Evolutionary conservation across 2,113 vertebrate genomes (phyloP).

Genomic region (Zootoca vivipara): DNA sequence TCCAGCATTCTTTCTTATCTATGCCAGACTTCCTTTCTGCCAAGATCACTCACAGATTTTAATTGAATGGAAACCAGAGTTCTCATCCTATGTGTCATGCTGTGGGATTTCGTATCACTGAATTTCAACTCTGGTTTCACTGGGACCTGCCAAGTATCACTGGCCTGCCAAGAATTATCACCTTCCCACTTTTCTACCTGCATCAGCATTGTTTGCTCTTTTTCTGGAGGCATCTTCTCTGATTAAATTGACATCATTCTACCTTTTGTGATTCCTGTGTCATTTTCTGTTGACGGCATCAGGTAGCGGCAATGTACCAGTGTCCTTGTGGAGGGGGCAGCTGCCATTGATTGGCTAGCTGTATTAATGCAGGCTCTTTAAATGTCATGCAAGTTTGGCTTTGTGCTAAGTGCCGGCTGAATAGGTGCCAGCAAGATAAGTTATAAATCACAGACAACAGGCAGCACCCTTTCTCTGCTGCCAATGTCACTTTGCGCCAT

Average conservation of each 20-base stretch:
- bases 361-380: constrained; percentile 78
- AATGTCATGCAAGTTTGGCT: constrained; percentile 72
- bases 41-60: constrained; percentile 70
- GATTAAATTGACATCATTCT: constrained; percentile 83
- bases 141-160: constrained; percentile 67
- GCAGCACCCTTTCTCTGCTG: constrained; percentile 72
- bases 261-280: constrained; percentile 76
- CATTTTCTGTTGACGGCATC: constrained; percentile 81
- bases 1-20: constrained; percentile 58
- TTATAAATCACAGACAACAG: constrained; percentile 80
- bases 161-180: constrained; percentile 68
- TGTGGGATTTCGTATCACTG: constrained; percentile 66
- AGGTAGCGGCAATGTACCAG: constrained; percentile 69
- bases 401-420: constrained; percentile 81
- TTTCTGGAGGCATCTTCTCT: constrained; percentile 70
- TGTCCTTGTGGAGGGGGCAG: constrained; percentile 79
- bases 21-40: constrained; percentile 56
- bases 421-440: constrained; percentile 70
- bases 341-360: constrained; percentile 81
- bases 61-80: constrained; percentile 72
- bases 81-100: constrained; percentile 67
- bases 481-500: constrained; percentile 79
- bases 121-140: constrained; percentile 73
- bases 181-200: constrained; percentile 71
- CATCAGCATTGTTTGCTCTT: constrained; percentile 75